These are phyloP conservation scores for Macrobrachium rosenbergii DNA, from an alignment of 1,140 invertebrate genomes.

Conservation along the genomic window DNA sequence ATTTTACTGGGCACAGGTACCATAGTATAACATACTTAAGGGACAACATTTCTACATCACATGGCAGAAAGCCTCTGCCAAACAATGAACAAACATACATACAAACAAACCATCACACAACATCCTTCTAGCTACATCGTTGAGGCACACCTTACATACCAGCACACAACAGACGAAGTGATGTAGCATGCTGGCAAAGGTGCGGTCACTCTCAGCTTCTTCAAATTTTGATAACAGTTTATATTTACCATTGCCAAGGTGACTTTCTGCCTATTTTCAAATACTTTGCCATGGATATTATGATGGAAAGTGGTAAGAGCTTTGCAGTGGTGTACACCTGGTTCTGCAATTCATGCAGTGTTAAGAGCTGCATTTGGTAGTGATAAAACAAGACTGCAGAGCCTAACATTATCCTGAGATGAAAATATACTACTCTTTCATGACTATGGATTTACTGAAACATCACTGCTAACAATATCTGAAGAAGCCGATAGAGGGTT, in stretches of 20 bases:
- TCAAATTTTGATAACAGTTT: constrained; percentile 25
- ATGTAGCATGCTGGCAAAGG: constrained; percentile 31
- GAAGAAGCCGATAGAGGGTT: constrained; percentile 37
- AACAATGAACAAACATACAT: constrained; percentile 53
- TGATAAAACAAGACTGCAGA: too few relatives aligned
- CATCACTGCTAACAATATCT: constrained; percentile 9
- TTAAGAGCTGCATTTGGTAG: too few relatives aligned
- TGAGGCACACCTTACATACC: constrained; percentile 39
- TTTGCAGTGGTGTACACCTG: too few relatives aligned
- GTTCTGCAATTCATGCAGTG: too few relatives aligned
- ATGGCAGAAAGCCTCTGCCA: constrained; percentile 43
- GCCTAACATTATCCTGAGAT: too few relatives aligned
- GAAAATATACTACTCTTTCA: too few relatives aligned
- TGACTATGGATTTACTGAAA: too few relatives aligned
- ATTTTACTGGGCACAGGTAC: constrained; percentile 52
- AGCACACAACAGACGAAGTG: constrained; percentile 24
- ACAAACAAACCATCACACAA: constrained; percentile 50
- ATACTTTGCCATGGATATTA: too few relatives aligned
- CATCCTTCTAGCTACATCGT: constrained; percentile 45
- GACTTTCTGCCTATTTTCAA: background rate
- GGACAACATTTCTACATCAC: constrained; percentile 52
- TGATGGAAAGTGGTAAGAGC: too few relatives aligned
- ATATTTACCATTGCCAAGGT: background rate
- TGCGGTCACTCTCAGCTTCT: constrained; percentile 50
- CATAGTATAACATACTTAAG: constrained; percentile 50